Evolutionary conservation across 1,140 invertebrate genomes (phyloP).

Genomic region (Gonioctena quinquepunctata): DNA sequence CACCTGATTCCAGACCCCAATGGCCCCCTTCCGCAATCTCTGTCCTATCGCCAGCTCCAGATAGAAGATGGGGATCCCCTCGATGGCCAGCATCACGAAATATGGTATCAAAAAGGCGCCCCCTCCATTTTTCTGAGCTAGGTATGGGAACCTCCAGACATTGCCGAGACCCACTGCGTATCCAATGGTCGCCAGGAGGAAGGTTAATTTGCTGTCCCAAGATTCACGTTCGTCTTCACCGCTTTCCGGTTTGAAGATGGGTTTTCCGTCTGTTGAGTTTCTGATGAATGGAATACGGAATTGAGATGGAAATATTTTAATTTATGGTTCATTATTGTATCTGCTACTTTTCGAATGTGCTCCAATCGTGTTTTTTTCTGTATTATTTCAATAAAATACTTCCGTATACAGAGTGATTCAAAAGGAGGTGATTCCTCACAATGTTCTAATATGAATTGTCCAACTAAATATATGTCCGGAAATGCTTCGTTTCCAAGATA

Average conservation of each 20-base stretch:
- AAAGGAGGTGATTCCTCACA: no score
- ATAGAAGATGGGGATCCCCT: constrained; percentile 94
- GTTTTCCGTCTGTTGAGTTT: constrained; percentile 43
- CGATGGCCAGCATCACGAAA: constrained; percentile 89
- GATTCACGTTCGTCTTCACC: constrained; percentile 83
- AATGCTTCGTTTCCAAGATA: no score
- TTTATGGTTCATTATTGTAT: no score
- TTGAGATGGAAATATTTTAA: background rate
- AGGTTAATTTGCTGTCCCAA: constrained; percentile 92
- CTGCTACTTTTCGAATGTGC: no score
- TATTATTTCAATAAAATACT: no score
- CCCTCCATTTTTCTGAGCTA: constrained; percentile 91
- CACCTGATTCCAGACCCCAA: constrained; percentile 93
- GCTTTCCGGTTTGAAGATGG: constrained; percentile 71
- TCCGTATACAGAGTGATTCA: no score
- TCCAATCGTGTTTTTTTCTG: no score
- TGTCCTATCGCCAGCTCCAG: constrained; percentile 92
- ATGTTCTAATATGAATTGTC: no score
- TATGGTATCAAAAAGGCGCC: constrained; percentile 94
- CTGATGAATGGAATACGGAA: no score
- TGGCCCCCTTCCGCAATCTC: constrained; percentile 86
- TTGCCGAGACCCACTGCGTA: constrained; percentile 94
- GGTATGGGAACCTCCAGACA: constrained; percentile 90
- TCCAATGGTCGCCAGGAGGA: constrained; percentile 86
- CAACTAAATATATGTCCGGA: no score